Base-by-base conservation (phyloP, 2,113 vertebrate species). In the Furnarius figulus region DNA sequence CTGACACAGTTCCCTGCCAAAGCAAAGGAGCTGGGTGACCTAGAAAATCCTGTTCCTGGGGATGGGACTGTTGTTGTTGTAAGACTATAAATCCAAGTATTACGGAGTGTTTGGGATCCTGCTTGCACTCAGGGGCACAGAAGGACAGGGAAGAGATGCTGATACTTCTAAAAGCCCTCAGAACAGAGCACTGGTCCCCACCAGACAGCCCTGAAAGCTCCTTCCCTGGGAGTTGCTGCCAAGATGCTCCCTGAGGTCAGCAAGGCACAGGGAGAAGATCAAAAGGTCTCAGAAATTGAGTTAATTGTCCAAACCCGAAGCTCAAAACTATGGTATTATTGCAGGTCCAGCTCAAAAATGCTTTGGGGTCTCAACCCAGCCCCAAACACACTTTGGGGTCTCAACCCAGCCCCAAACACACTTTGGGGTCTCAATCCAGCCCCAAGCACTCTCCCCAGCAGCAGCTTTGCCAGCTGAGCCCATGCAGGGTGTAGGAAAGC, bases 261-360 rank as follows among this genome's bases (percentile, higher is more conserved):
- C 37, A 5, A 39, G 59, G 81, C 49, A 9, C 35, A 12, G 40
- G 12, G 35, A 12, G 12, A 4, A 56, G 37, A 78, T 13, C 33
- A 35, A 33, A 9, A 3, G 17, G 9, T 17, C 17, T 13, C 10
- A 33, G 44, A 3, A 25, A 84, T 19, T 0, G 5, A 44, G 24
- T 0, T 4, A 2, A 8, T 2, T 3, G 9, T 23, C 49, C 89
- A 33, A 50, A 76, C 8, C 0, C 8, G 56, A 35, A 50, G 25
- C 78, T 72, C 56, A 9, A 1, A 42, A 3, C 39, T 30, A 1
- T 1, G 31, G 46, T 0, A 1, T 16, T 55, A 8, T 2, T 1
- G 23, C 27, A 30, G 75, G 23, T 1, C 30, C 53, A 7, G 40
- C 65, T 53, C 14, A 10, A 18, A 12, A 8, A 12, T 3, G 8